phyloP scores from a whole-genome alignment of 2,797 vertebrate genomes.

The Pangasius sanitwongsei region DNA sequence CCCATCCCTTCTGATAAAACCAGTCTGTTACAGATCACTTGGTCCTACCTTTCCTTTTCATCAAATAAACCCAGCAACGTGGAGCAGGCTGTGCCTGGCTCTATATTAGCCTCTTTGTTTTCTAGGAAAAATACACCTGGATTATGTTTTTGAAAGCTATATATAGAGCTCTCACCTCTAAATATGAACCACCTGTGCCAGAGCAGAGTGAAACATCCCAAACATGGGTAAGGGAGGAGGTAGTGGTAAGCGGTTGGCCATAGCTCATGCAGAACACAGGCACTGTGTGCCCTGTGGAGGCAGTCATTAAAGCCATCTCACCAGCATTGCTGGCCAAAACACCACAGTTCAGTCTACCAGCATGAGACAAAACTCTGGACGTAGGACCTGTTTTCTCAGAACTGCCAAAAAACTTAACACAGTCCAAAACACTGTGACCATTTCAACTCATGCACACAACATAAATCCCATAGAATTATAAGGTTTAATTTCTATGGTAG shows the following conservation, averaged over 20 bases:
- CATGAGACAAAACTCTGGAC: background rate
- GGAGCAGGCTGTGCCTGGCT: slow-evolving; percentile 44
- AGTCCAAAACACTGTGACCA: slow-evolving; percentile 1
- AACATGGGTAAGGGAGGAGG: slow-evolving; percentile 49
- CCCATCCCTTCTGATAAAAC: slow-evolving; percentile 44
- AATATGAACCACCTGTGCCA: slow-evolving; percentile 71
- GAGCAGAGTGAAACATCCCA: slow-evolving; percentile 53
- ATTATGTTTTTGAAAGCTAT: slow-evolving; percentile 69
- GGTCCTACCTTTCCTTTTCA: slow-evolving; percentile 57
- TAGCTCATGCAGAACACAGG: slow-evolving; percentile 40
- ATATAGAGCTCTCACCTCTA: slow-evolving; percentile 66
- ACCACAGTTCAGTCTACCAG: slow-evolving; percentile 11
- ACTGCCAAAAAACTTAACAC: slow-evolving; percentile 1
- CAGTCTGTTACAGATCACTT: slow-evolving; percentile 53
- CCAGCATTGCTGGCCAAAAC: slow-evolving; percentile 16
- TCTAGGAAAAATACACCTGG: slow-evolving; percentile 65
- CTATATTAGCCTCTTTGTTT: slow-evolving; percentile 60
- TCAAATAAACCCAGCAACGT: slow-evolving; percentile 63
- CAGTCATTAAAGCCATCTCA: slow-evolving; percentile 24
- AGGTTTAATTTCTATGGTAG: background rate
- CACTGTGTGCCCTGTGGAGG: slow-evolving; percentile 24
- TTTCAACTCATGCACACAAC: background rate
- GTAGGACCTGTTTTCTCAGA: slow-evolving; percentile 2
- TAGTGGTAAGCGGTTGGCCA: slow-evolving; percentile 30
- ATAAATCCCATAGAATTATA: background rate